Evolutionary conservation across 2,888 invertebrate species (phyloP).

Genomic region (Macroteleia sp.): DNA sequence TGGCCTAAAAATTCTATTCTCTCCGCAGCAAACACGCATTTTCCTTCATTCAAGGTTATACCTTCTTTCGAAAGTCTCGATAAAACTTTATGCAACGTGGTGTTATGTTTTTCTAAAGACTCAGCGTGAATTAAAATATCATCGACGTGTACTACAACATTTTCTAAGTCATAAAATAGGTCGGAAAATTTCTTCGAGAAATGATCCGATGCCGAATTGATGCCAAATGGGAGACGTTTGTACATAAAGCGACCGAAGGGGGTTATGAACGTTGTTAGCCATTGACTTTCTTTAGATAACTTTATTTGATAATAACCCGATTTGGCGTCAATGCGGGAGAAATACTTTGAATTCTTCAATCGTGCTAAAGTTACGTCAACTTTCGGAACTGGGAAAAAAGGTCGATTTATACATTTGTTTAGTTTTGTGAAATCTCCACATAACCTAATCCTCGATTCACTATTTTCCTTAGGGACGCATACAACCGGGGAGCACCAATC

Average conservation of each 20-base stretch:
- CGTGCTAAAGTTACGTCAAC: constrained; percentile 65
- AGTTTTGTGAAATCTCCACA: too few relatives aligned
- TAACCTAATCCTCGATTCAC: too few relatives aligned
- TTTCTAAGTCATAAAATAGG: constrained; percentile 24
- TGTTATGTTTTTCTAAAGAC: neutral
- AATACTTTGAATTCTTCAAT: constrained; percentile 62
- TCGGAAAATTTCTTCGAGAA: constrained; percentile 47
- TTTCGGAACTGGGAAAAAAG: constrained; percentile 63
- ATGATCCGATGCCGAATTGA: constrained; percentile 59
- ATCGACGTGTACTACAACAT: constrained; percentile 43
- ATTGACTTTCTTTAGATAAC: neutral
- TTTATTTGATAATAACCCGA: constrained; percentile 31
- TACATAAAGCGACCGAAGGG: constrained; percentile 14
- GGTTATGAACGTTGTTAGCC: neutral
- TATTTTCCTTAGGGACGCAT: too few relatives aligned
- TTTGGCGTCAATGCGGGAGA: constrained; percentile 66
- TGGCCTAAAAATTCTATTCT: constrained; percentile 70
- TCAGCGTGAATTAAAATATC: constrained; percentile 28
- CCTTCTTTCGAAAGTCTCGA: constrained; percentile 42
- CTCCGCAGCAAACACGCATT: constrained; percentile 68
- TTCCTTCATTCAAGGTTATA: constrained; percentile 68
- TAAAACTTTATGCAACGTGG: neutral
- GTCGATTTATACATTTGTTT: constrained; percentile 32
- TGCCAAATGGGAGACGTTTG: constrained; percentile 60
- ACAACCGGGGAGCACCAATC: too few relatives aligned